Base-by-base conservation (phyloP, 2,888 invertebrate genomes). In the Drosophila quinaria region DNA sequence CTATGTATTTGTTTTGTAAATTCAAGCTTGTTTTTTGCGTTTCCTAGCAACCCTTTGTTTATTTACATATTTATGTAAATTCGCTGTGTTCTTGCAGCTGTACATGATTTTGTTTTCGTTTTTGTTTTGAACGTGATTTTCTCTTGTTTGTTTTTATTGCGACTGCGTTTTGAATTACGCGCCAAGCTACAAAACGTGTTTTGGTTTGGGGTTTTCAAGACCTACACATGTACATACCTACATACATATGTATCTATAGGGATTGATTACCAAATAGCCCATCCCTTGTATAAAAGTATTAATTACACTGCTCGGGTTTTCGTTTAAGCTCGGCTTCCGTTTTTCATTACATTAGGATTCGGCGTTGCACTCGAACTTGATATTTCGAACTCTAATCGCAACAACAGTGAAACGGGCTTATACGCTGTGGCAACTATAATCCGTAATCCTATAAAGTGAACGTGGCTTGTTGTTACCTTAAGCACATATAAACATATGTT, bases 371-470 rank as follows among this genome's bases (percentile, higher is more conserved):
- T 50, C 44, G 31, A 54, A 49, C 31, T 35, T 69, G 47, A 37
- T 22, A 41, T 39, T 70, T 75, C 58, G 50, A 77, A 70, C 66
- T 65, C 60, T 63, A 46, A 58, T 49, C 51, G 52, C 42, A 63
- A 70, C 35, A 54, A 55, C 71, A 71, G 15, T 15, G 29, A 58
- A 82, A 85, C 84, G 72, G 72, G 90, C 85, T 84, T 89, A 41
- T 52, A 62, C 44, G 59, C 55, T 33, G 22, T 29, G 70, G 70
- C 69, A 66, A 70, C 62, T 84, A n/a, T n/a, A n/a, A n/a, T 87
- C 71, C 88, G 88, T 84, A 84, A 84, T 79, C 60, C 62, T 66
- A 49, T 62, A 60, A 35, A 19, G 49, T 56, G 74, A 81, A 79
- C 85, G 81, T 87, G 80, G 72, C 68, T 85, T 52, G 49, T 39